Percentiles rank a stretch among this genome's conserved stretches.
phyloP scores from a whole-genome alignment of 2,888 invertebrate genomes.

The Trichopria drosophilae region DNA sequence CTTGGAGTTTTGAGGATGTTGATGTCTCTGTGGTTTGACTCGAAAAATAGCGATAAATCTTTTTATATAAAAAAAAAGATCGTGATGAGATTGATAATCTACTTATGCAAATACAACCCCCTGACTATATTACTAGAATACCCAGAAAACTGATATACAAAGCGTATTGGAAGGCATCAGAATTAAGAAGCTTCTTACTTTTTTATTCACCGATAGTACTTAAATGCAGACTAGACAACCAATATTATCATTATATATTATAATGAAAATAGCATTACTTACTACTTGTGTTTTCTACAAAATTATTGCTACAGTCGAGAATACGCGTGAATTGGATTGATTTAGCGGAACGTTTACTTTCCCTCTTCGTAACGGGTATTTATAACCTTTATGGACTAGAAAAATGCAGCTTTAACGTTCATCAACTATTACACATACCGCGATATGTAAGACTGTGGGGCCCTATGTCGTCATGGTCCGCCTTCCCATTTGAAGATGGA shows the following conservation, averaged over 20 bases:
- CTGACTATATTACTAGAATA: slow-evolving; percentile 6
- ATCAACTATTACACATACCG: too few relatives aligned
- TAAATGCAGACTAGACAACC: slow-evolving; percentile 3
- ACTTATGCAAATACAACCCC: not conserved
- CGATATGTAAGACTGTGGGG: slow-evolving; percentile 16
- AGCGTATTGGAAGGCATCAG: slow-evolving; percentile 18
- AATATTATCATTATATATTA: too few relatives aligned
- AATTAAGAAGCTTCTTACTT: slow-evolving; percentile 3
- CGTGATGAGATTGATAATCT: not conserved
- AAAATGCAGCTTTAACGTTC: too few relatives aligned
- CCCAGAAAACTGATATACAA: slow-evolving; percentile 2
- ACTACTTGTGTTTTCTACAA: slow-evolving; percentile 2
- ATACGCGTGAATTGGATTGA: slow-evolving; percentile 6
- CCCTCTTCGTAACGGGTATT: slow-evolving; percentile 1
- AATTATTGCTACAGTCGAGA: slow-evolving; percentile 7
- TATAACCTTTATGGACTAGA: too few relatives aligned
- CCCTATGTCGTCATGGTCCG: slow-evolving; percentile 20
- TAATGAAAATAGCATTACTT: too few relatives aligned
- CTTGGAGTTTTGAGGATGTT: too few relatives aligned
- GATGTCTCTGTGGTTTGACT: slow-evolving; percentile 4
- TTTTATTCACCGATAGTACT: slow-evolving; percentile 13
- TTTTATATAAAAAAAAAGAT: not conserved
- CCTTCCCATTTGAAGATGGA: slow-evolving; percentile 22
- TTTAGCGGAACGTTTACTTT: not conserved
- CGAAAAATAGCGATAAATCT: slow-evolving; percentile 3